Evolutionary conservation across 2,888 invertebrate genomes (phyloP), one percentile per base, ranked within the genome.

Genomic region (Thymelicus lineola): DNA sequence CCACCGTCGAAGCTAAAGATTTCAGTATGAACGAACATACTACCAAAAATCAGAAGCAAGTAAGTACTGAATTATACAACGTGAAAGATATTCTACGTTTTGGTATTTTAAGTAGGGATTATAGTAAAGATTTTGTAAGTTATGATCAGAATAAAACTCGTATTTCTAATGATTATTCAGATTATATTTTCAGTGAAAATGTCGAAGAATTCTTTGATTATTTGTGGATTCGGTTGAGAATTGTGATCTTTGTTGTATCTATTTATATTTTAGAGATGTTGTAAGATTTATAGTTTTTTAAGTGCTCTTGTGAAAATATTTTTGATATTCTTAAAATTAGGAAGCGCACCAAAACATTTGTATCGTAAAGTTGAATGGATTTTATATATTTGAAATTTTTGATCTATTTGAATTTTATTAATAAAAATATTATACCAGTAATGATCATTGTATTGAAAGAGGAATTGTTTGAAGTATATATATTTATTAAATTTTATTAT

Each of bases 231-330:
- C 83, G 88, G 67, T 61, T 93, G 45, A 83, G 91, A 68, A 78
- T 93, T 71, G 66, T 90, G 4, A 75, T 92, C 17, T 80, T 93
- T 20, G 78, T 93, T 63, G 88, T 90, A 0, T 92, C 92, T 9
- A 88, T 93, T 66, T 93, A 93, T 72, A 79, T 93, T 74, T 82
- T 93, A 75, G 93, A 93, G 80, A 93, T 93, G 92, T 80, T 93
- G 87, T 93, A 83, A 83, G 20, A 46, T 35, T 5, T n/a, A 17
- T 10, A 42, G 1, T 9, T n/a, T 28, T 36, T 57, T n/a, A 6
- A 57, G 35, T 6, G 9, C 42, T 0, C 10, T 42, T 42, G 9
- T 42, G 0, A 42, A 50, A 17, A 50, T 7, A 28, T 28, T 28
- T 28, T 28, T 28, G 28, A 3, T 2, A 28, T 28, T 28, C 28